These are phyloP conservation scores for human (Homo sapiens) DNA, from an alignment of 2,113 vertebrate genomes.

Conservation along the genomic window DNA sequence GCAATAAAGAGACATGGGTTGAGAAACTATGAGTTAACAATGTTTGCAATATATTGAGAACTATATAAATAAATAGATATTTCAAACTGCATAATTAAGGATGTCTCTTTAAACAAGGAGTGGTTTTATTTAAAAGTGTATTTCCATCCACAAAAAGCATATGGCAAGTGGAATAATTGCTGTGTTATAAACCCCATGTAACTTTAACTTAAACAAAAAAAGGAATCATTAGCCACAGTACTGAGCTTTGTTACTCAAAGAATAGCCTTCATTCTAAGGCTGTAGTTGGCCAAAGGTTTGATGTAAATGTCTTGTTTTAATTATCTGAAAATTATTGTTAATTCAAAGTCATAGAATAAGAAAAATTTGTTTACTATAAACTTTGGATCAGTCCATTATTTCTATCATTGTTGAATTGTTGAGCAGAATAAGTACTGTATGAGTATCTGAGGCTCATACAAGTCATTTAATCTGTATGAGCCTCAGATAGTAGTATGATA, in stretches of 20 bases:
- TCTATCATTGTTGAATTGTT: not conserved
- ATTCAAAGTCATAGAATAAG: not conserved
- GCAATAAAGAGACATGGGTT: not conserved
- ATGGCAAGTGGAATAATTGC: not conserved
- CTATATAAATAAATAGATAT: not conserved
- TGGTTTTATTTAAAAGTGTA: not conserved
- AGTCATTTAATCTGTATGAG: not conserved
- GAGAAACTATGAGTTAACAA: not conserved
- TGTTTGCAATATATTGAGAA: not conserved
- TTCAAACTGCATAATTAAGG: not conserved
- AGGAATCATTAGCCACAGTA: not conserved
- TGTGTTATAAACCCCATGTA: not conserved
- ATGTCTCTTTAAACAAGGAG: not conserved
- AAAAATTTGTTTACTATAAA: not conserved
- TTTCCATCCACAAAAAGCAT: not conserved
- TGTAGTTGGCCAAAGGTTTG: not conserved
- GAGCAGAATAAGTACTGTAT: no score
- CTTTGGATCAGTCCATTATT: not conserved
- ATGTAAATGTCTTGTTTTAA: not conserved
- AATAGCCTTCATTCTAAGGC: not conserved
- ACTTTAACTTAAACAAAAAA: not conserved
- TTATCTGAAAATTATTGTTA: not conserved
- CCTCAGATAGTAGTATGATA: not conserved
- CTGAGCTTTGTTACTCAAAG: not conserved
- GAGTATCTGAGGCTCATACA: no score